Evolutionary conservation across 1,140 invertebrate genomes (phyloP).

Genomic region (Cotesia typhae): DNA sequence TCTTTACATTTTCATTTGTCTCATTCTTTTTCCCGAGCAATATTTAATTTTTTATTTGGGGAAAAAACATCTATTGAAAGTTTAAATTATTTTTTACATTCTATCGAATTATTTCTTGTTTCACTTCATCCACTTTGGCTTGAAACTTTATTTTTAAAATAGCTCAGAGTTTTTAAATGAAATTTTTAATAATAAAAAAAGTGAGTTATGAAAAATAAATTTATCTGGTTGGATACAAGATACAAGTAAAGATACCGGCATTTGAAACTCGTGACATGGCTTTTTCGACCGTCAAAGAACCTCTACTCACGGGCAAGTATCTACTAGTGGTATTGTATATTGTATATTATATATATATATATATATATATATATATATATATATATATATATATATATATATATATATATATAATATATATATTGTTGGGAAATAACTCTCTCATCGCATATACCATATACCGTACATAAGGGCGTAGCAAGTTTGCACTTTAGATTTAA

Average conservation of each 20-base stretch:
- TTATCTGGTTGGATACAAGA: constrained; percentile 11
- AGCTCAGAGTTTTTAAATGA: not conserved
- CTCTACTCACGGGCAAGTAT: constrained; percentile 11
- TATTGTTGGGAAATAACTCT: constrained; percentile 13
- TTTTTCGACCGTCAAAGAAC: constrained; percentile 23
- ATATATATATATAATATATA: too few species aligned
- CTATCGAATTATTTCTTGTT: too few species aligned
- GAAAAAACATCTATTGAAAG: too few species aligned
- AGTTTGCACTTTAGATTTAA: constrained; percentile 32
- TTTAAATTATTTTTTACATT: constrained; percentile 1
- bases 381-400: too few species aligned
- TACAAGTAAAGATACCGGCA: constrained; percentile 1
- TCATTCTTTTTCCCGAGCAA: too few species aligned
- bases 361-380: not conserved
- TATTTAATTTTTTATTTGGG: too few species aligned
- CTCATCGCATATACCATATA: too few species aligned
- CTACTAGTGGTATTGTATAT: constrained; percentile 13
- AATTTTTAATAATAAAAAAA: constrained; percentile 22
- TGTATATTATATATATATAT: too few species aligned
- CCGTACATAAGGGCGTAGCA: constrained; percentile 8
- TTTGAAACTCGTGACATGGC: constrained; percentile 16
- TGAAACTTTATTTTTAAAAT: too few species aligned
- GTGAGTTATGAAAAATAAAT: constrained; percentile 16
- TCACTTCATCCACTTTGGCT: too few species aligned
- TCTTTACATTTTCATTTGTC: too few species aligned